phyloP scores from a whole-genome alignment of 2,797 vertebrate genomes.

The Xiphophorus birchmanni region DNA sequence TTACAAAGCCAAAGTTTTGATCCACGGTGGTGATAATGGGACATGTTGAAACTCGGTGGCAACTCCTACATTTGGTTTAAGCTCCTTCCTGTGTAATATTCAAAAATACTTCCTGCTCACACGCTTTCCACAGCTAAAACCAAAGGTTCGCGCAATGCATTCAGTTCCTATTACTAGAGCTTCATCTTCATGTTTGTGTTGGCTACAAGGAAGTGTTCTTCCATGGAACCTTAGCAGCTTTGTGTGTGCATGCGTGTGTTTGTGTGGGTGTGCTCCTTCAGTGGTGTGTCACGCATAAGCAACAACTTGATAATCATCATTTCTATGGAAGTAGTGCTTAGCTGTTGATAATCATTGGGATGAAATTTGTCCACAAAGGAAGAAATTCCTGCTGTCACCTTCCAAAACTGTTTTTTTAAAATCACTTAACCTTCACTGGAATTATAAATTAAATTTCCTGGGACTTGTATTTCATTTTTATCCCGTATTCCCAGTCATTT shows the following conservation, averaged over 20 bases:
- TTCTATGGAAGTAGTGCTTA: background rate
- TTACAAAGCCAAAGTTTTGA: constrained; percentile 9
- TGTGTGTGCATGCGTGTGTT: background rate
- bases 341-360: background rate
- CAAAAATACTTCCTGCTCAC: background rate
- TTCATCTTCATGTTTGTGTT: background rate
- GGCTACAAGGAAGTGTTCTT: constrained; percentile 10
- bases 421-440: background rate
- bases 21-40: background rate
- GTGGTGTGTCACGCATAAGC: background rate
- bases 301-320: constrained; percentile 3
- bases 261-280: background rate
- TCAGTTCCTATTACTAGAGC: background rate
- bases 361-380: background rate
- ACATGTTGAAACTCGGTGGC: constrained; percentile 10
- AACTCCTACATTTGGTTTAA: background rate
- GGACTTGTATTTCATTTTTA: background rate
- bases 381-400: background rate
- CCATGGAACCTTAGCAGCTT: constrained; percentile 21
- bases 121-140: constrained; percentile 17
- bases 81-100: background rate
- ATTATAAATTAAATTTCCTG: background rate
- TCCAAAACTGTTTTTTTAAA: background rate
- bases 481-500: background rate
- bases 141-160: constrained; percentile 10